Conservation (phyloP, 2,888 invertebrate species). For the Microchrysa polita region DNA sequence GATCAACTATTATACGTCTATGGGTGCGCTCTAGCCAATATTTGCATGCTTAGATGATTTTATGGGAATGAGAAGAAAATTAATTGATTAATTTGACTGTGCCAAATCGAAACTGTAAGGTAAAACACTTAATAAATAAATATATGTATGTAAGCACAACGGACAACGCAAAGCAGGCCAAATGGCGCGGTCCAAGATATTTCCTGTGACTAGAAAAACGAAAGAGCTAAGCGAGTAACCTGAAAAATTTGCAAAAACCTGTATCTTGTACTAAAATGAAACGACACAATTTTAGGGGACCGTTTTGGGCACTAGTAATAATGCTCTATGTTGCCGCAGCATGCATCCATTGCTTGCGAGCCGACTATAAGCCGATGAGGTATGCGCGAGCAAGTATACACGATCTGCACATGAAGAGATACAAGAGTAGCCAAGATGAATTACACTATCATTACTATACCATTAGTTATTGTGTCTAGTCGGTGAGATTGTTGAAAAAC, state of each 20-base stretch:
- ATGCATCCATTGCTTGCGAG: background rate
- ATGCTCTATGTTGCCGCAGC: background rate
- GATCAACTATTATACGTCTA: no score
- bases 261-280: constrained; percentile 10
- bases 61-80: constrained; percentile 37
- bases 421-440: constrained; percentile 27
- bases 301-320: constrained; percentile 13
- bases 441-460: constrained; percentile 23
- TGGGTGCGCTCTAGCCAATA: constrained; percentile 21
- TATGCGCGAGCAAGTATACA: no score
- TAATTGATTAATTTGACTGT: constrained; percentile 39
- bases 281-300: background rate
- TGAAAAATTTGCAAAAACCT: constrained; percentile 41
- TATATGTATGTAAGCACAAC: no score
- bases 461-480: constrained; percentile 39
- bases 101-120: constrained; percentile 16
- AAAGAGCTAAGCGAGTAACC: constrained; percentile 48
- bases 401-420: background rate
- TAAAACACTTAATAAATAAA: constrained; percentile 23
- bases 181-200: constrained; percentile 1
- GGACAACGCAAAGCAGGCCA: background rate
- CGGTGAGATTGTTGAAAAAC: background rate
- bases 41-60: constrained; percentile 37
- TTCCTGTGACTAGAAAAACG: constrained; percentile 25
- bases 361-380: background rate